phyloP scores from a whole-genome alignment of 1,140 invertebrate genomes.

The Laodelphax striatellus region DNA sequence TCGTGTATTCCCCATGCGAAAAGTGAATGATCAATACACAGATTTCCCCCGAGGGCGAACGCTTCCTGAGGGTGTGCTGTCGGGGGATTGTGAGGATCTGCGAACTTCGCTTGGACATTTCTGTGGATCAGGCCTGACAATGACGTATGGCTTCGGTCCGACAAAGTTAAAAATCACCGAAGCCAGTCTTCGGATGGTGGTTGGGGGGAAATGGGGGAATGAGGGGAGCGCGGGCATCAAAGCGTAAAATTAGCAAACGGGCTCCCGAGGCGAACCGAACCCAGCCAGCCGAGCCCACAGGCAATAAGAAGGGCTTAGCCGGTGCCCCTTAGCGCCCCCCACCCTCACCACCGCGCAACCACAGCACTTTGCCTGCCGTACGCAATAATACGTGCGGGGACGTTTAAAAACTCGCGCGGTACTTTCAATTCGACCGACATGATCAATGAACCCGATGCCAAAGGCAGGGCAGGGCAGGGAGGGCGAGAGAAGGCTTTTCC shows the following conservation, averaged over 20 bases:
- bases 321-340: no score
- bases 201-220: not conserved
- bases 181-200: not conserved
- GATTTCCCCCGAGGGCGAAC: not conserved
- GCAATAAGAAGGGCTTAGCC: no score
- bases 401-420: no score
- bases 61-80: not conserved
- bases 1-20: no score
- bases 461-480: no score
- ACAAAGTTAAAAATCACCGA: constrained; percentile 2
- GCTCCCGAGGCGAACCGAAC: not conserved
- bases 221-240: not conserved
- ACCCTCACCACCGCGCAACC: no score
- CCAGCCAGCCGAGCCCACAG: no score
- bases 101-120: not conserved
- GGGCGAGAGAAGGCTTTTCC: no score
- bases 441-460: no score
- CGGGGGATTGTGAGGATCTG: not conserved
- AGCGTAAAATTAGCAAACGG: not conserved
- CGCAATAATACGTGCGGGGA: no score
- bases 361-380: no score
- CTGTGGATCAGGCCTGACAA: not conserved
- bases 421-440: no score
- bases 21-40: not conserved
- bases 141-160: constrained; percentile 1